Base-by-base conservation (phyloP, 2,113 vertebrate species). In the Colistium nudipinnis region DNA sequence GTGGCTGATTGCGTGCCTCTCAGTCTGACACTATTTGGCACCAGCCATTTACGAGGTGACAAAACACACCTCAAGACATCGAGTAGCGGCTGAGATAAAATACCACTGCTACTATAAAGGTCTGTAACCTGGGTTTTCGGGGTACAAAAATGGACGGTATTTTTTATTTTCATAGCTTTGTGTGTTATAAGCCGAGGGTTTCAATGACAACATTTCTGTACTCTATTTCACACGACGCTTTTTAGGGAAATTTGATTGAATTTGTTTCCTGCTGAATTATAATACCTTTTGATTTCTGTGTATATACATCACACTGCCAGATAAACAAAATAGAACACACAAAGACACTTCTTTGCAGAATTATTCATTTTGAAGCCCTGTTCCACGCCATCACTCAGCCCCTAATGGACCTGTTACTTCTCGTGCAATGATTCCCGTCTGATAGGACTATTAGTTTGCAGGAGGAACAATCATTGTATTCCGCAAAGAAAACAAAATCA, bases 361-460 rank as follows among this genome's bases (percentile, higher is more conserved):
- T 88, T 61, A 81, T 74, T 84, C 66, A 68, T 54, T 86, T 74
- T 64, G n/a, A 82, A 76, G 51, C 28, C 45, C 33, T 57, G 35
- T 69, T 49, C 43, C 56, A 62, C 30, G 24, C 74, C 81, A 83
- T 89, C 76, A 82, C 72, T 84, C 70, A 61, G 65, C 55, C 68
- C 48, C 55, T 76, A 69, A 85, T 83, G 66, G 78, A 75, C 54
- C 45, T 48, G 59, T 84, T 87, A 77, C 70, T 89, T 81, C 73
- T 76, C 62, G 63, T 73, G 73, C 76, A 83, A 80, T 74, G 71
- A 86, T 81, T 87, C 85, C 78, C 84, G 27, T 65, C 74, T 82
- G 79, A 90, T 86, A 80, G 87, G 64, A 62, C 88, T 84, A 88
- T 92, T 88, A 78, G 85, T 74, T 89, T 69, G 57, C 76, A 27